Evolutionary conservation across 2,113 vertebrate species (phyloP).

Genomic region (Polypterus bichir): DNA sequence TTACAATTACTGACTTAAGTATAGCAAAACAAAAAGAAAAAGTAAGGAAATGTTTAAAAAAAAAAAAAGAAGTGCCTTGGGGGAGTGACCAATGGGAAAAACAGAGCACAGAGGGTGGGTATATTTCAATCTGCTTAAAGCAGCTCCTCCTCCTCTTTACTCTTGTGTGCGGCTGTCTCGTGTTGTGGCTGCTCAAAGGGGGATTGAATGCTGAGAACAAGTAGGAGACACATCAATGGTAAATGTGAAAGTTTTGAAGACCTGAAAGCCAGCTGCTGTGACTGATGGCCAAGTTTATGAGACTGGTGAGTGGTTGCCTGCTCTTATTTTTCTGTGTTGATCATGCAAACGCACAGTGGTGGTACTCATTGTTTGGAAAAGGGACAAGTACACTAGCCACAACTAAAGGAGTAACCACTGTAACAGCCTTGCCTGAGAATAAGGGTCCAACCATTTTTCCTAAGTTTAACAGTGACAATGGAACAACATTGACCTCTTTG

Average conservation of each 20-base stretch:
- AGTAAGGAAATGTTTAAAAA: no score
- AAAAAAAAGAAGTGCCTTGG: no score
- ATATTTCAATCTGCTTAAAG: no score
- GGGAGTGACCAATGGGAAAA: no score
- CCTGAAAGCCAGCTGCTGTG: constrained; percentile 23
- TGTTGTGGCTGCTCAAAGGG: constrained; percentile 29
- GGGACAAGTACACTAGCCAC: constrained; percentile 1
- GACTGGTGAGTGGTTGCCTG: constrained; percentile 32
- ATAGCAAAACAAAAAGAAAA: no score
- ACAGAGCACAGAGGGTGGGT: no score
- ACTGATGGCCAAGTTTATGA: constrained; percentile 32
- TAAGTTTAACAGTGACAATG: no score
- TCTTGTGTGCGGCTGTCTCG: constrained; percentile 15
- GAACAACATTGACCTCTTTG: no score
- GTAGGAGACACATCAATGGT: constrained; percentile 39
- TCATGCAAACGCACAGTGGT: constrained; percentile 32
- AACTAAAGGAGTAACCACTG: not conserved
- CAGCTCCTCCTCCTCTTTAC: no score
- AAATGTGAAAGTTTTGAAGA: constrained; percentile 26
- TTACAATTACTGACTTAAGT: no score
- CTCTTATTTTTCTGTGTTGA: constrained; percentile 41
- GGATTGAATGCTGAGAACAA: constrained; percentile 24
- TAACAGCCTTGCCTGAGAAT: constrained; percentile 1
- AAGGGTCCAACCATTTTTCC: no score
- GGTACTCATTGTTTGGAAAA: constrained; percentile 35